Evolutionary conservation across 2,888 invertebrate genomes (phyloP).

Genomic region (Busseola fusca): DNA sequence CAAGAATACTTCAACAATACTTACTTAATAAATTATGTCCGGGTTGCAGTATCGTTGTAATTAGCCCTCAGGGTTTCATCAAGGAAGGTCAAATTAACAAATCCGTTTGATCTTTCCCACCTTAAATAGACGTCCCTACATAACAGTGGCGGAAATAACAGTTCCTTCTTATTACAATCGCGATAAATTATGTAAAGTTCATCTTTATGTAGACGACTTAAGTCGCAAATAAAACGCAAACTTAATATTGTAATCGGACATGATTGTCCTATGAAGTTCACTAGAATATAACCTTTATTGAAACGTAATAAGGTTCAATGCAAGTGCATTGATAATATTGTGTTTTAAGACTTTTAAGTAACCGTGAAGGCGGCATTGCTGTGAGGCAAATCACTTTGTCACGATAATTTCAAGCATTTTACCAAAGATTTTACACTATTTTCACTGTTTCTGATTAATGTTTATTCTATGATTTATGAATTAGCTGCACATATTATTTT

Average conservation of each 20-base stretch:
- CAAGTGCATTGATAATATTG: conserved; percentile 18
- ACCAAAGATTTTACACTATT: conserved; percentile 65
- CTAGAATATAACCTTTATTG: conserved; percentile 24
- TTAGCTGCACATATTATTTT: neutral
- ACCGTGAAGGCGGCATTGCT: conserved; percentile 59
- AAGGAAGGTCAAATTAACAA: conserved; percentile 59
- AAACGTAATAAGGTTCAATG: conserved; percentile 7
- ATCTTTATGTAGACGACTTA: neutral
- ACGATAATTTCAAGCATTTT: conserved; percentile 66
- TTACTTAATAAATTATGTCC: neutral
- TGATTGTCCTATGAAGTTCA: neutral
- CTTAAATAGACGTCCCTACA: conserved; percentile 45
- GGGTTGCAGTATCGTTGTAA: neutral
- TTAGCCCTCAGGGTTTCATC: conserved; percentile 32
- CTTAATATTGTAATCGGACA: conserved; percentile 13
- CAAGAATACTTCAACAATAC: too few relatives aligned
- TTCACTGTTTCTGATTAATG: conserved; percentile 54
- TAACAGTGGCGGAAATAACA: conserved; percentile 54
- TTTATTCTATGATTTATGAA: conserved; percentile 33
- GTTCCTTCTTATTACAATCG: conserved; percentile 39
- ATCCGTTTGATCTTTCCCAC: conserved; percentile 62
- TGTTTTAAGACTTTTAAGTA: conserved; percentile 44
- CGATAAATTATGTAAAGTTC: conserved; percentile 19
- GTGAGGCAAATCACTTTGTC: conserved; percentile 68
- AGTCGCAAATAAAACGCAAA: conserved; percentile 20